Percentiles rank a stretch among this genome's conserved stretches.
Conservation (phyloP, 2,113 vertebrate genomes). For the Triplophysa dalaica region DNA sequence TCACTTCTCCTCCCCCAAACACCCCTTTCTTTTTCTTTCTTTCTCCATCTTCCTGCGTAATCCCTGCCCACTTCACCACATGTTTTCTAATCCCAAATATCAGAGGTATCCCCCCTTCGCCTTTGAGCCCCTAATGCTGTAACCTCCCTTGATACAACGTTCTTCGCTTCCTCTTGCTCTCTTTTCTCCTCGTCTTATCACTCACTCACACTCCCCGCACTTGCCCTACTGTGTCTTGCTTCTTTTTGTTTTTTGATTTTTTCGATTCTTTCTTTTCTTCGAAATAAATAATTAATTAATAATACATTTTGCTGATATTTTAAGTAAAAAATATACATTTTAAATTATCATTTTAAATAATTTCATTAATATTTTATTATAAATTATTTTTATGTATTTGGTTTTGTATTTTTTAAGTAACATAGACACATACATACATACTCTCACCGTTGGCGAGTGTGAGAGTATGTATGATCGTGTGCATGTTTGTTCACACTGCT, state of each 20-base stretch:
- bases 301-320: too few relatives aligned
- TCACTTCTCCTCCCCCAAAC: conserved; percentile 60
- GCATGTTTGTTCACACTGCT: conserved; percentile 15
- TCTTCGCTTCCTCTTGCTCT: conserved; percentile 26
- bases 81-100: conserved; percentile 76
- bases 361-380: too few relatives aligned
- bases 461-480: background rate
- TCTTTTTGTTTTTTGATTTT: background rate
- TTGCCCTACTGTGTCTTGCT: conserved; percentile 26
- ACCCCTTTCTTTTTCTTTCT: conserved; percentile 59
- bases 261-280: background rate
- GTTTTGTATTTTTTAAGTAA: too few relatives aligned
- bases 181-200: conserved; percentile 45
- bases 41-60: conserved; percentile 65
- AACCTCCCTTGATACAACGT: conserved; percentile 56
- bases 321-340: too few relatives aligned
- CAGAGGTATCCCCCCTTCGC: conserved; percentile 62
- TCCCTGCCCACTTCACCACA: conserved; percentile 70
- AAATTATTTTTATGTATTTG: too few relatives aligned
- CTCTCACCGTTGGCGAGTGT: background rate
- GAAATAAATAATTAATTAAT: background rate
- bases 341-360: too few relatives aligned
- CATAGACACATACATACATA: too few relatives aligned
- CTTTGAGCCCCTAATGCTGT: conserved; percentile 62
- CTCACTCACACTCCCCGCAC: conserved; percentile 37